A percentile compares a stretch with the other conserved stretches of the same genome.
Evolutionary conservation across 2,113 vertebrate genomes (phyloP).

Genomic region (Microtus richardsoni): DNA sequence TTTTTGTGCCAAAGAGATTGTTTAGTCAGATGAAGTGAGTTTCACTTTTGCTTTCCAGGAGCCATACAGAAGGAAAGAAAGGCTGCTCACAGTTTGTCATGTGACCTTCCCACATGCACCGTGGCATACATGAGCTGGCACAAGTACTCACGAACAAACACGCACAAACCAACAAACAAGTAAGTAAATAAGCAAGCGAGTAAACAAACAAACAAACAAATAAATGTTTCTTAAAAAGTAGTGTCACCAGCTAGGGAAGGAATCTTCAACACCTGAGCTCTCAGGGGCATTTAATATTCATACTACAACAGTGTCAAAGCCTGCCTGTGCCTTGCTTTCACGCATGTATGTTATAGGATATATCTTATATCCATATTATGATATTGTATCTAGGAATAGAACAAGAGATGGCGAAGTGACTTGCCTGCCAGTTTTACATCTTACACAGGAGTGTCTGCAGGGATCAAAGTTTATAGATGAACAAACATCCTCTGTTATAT

Average conservation of each 20-base stretch:
- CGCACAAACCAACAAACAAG: no score
- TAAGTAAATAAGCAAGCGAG: no score
- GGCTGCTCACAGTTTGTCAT: not conserved
- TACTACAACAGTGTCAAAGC: not conserved
- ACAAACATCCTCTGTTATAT: not conserved
- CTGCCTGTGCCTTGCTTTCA: not conserved
- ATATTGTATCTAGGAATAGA: not conserved
- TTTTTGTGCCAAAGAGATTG: no score
- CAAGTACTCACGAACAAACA: no score
- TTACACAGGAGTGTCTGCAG: not conserved
- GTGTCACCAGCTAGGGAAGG: not conserved
- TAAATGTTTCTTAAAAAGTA: not conserved
- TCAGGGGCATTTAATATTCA: not conserved
- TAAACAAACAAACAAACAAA: no score
- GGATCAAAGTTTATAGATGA: not conserved
- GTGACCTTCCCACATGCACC: not conserved
- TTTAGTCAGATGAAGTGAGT: not conserved
- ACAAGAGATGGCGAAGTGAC: not conserved
- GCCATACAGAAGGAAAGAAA: not conserved
- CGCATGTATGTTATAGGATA: no score
- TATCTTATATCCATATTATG: not conserved
- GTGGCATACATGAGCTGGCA: no score
- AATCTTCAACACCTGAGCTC: not conserved
- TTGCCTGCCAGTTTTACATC: no score
- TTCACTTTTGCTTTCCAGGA: not conserved